Percentiles rank a stretch among this genome's conserved stretches.
Evolutionary conservation across 30 jellyfish, hydroid and myxozoan species (phyloP).

Genomic region (Hydractinia echinata): DNA sequence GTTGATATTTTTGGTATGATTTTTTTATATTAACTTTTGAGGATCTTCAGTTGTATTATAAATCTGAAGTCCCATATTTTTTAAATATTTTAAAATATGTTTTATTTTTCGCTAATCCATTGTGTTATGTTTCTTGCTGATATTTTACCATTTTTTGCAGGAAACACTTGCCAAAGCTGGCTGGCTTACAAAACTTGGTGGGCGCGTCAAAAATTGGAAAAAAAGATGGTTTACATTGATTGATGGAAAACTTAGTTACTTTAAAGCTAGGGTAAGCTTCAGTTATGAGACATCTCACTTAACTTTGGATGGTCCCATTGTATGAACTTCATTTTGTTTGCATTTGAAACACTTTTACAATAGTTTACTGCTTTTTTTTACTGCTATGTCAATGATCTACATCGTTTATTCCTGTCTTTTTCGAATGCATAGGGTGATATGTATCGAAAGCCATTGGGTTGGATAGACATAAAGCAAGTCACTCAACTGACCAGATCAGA

Average conservation of each 20-base stretch:
- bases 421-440: slow-evolving; percentile 46
- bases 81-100: no score
- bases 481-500: slow-evolving; percentile 61
- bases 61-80: neutral
- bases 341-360: no score
- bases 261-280: slow-evolving; percentile 51
- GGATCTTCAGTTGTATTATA: no score
- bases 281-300: no score
- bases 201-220: slow-evolving; percentile 87
- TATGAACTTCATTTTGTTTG: neutral
- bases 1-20: no score
- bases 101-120: no score
- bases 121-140: neutral
- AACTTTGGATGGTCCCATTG: neutral
- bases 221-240: slow-evolving; percentile 74
- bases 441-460: slow-evolving; percentile 81
- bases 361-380: no score
- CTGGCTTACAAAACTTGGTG: slow-evolving; percentile 78
- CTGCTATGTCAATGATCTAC: no score
- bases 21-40: no score
- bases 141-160: slow-evolving; percentile 25
- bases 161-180: slow-evolving; percentile 78
- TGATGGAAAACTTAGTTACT: slow-evolving; percentile 67
- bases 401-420: neutral
- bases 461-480: slow-evolving; percentile 51